Base-by-base conservation (phyloP, 2,797 vertebrate species). In the Spatula clypeata region DNA sequence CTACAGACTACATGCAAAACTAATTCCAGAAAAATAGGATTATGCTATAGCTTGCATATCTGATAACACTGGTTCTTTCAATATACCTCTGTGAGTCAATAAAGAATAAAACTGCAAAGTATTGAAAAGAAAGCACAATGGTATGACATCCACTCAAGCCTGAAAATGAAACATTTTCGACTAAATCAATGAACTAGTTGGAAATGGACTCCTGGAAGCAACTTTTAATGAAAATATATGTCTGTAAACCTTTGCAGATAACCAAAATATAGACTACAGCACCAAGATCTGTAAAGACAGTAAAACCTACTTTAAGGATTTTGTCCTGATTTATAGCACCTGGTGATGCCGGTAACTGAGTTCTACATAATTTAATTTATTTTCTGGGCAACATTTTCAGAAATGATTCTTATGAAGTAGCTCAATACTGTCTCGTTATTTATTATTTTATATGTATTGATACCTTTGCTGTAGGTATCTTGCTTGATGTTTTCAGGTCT, bases 151-250 rank as follows among this genome's bases (percentile, higher is more conserved):
- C 6, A 47, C 13, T 88, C 44, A 69, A 55, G 55, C 73, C 19
- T 76, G 67, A 86, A 88, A 93, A 77, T 23, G 24, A 84, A 76
- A 57, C 5, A 24, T 84, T 94, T 88, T 79, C 24, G 73, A 55
- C 9, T 34, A 19, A 66, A 82, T 51, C 24, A 65, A 8, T 53
- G 6, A 87, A 67, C 8, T 79, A 4, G 5, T 64, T 93, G 44
- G 31, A 95, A 94, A 70, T 38, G 90, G 94, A 82, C 16, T 88
- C 36, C 26, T 73, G 55, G 20, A 76, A 88, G 5, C 9, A 71
- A 61, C 31, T 70, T 88, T 67, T 47, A 74, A 72, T 67, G 10
- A 86, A 94, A 94, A 42, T 31, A 14, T 32, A 51, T 24, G 3
- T 44, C 54, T 64, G 17, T 18, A 92, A 67, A 79, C 4, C 4